Percentiles rank a stretch among this genome's conserved stretches.
phyloP scores from a whole-genome alignment of 2,113 vertebrate species.

The Ailurus styani region DNA sequence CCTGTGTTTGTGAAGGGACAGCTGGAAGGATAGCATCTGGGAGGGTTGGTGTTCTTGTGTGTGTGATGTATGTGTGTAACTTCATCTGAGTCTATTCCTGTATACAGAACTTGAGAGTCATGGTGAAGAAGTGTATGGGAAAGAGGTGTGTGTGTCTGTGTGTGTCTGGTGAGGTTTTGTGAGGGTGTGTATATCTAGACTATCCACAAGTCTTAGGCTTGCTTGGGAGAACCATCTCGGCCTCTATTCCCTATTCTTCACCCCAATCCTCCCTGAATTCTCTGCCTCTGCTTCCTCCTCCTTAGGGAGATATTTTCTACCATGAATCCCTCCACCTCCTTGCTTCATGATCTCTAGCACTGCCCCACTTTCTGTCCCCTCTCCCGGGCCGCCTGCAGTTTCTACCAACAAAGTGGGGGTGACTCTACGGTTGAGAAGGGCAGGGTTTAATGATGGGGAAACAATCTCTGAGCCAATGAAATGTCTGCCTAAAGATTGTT shows the following conservation, averaged over 20 bases:
- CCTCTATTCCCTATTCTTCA: conserved; percentile 17
- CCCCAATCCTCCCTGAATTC: background rate
- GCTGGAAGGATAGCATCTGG: background rate
- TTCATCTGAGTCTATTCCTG: background rate
- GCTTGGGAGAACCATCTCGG: background rate
- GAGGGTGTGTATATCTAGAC: background rate
- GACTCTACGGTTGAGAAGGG: conserved; percentile 19
- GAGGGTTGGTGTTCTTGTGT: background rate
- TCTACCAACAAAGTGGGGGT: conserved; percentile 43
- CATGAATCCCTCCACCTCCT: background rate
- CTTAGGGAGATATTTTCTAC: conserved; percentile 14
- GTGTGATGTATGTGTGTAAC: background rate
- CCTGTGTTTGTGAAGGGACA: background rate
- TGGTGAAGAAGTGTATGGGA: background rate
- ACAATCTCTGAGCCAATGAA: conserved; percentile 68
- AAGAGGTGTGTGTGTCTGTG: background rate
- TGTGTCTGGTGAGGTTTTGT: background rate
- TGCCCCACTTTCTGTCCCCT: background rate
- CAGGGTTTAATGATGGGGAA: conserved; percentile 46
- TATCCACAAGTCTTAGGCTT: background rate
- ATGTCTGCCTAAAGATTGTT: conserved; percentile 73
- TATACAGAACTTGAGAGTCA: background rate
- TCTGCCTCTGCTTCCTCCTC: conserved; percentile 39
- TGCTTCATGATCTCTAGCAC: background rate
- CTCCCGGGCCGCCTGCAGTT: conserved; percentile 15